These are phyloP conservation scores for Amazona guildingii DNA, from an alignment of 2,113 vertebrate species.

Conservation along the genomic window DNA sequence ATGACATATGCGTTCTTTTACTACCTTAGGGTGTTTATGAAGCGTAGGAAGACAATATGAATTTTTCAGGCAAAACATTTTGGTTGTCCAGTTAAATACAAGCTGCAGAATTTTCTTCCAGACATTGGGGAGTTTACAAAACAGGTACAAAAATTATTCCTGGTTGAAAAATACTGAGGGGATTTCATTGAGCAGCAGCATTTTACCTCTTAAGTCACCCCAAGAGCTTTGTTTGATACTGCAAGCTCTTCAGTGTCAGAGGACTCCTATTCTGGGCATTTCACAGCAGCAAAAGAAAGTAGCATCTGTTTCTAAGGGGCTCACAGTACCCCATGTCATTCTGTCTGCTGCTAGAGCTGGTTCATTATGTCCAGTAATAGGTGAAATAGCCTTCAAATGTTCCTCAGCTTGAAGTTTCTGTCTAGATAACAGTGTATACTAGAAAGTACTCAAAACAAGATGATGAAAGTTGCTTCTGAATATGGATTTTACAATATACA, in stretches of 20 bases:
- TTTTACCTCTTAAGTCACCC: neutral
- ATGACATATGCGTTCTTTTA: accelerated
- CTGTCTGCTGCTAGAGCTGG: neutral
- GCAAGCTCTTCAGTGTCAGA: neutral
- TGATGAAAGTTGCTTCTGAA: neutral
- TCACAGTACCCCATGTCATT: neutral
- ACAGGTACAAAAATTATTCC: neutral
- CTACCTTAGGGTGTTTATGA: neutral
- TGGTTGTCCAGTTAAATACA: accelerated
- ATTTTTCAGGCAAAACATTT: neutral
- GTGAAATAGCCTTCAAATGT: neutral
- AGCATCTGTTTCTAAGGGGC: neutral
- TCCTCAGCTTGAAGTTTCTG: neutral
- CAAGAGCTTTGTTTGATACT: neutral
- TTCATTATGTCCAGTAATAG: accelerated
- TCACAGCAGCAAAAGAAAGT: neutral
- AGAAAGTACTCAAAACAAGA: neutral
- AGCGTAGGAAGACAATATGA: neutral
- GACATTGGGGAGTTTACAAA: accelerated
- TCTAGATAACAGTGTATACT: neutral
- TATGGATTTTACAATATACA: neutral
- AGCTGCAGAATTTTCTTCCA: neutral
- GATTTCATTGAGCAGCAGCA: neutral
- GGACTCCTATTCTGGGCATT: neutral
- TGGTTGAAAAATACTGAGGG: neutral